Evolutionary conservation across 2,113 vertebrate species (phyloP).

Genomic region (Osmerus mordax): DNA sequence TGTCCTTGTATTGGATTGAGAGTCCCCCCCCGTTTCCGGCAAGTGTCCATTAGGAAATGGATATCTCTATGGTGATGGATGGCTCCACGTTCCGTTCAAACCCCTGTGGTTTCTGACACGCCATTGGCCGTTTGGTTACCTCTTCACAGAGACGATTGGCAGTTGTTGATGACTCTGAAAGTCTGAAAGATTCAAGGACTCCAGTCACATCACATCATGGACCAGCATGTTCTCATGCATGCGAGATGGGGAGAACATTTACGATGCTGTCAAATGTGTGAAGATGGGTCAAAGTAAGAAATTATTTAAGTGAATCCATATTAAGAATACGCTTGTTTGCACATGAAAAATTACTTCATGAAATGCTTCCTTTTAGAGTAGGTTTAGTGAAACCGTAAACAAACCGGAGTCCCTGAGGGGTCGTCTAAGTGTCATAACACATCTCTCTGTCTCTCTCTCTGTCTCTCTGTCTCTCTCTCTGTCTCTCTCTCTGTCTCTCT

Average conservation of each 20-base stretch:
- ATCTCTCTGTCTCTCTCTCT: background rate
- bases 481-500: too few relatives aligned
- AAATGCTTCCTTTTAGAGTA: too few relatives aligned
- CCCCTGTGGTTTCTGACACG: background rate
- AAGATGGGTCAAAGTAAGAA: too few relatives aligned
- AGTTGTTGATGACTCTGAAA: constrained; percentile 25
- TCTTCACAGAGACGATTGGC: constrained; percentile 19
- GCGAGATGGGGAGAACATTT: background rate
- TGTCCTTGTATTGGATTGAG: constrained; percentile 46
- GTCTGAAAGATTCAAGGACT: constrained; percentile 12
- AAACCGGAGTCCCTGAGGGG: background rate
- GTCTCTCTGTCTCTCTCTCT: too few relatives aligned
- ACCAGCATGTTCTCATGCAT: background rate
- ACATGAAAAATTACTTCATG: too few relatives aligned
- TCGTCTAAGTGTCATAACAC: too few relatives aligned
- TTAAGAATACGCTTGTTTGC: too few relatives aligned
- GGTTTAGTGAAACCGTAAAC: background rate
- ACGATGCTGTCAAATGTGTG: background rate
- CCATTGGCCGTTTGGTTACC: constrained; percentile 18
- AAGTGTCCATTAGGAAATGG: constrained; percentile 47
- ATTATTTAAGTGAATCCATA: too few relatives aligned
- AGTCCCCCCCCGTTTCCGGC: constrained; percentile 16
- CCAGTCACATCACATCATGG: background rate
- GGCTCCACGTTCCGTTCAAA: constrained; percentile 22
- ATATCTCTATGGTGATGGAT: constrained; percentile 39